A percentile compares a stretch with the other conserved stretches of the same genome.
phyloP scores from a whole-genome alignment of 2,888 invertebrate species.

The Glyphotaelius pellucidus region DNA sequence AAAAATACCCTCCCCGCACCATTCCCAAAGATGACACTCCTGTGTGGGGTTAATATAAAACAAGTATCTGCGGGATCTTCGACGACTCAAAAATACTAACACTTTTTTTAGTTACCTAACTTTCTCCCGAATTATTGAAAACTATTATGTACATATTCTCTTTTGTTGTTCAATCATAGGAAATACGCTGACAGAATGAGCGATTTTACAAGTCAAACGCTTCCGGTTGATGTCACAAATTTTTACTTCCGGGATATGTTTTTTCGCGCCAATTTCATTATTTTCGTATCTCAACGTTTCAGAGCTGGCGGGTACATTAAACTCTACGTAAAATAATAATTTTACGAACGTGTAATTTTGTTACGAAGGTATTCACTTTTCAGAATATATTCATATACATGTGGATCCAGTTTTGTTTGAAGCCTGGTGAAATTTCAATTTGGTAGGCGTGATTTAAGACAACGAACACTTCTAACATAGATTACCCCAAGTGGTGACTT shows the following conservation, averaged over 20 bases:
- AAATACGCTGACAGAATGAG: not conserved
- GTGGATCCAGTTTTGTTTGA: no score
- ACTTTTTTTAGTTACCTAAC: no score
- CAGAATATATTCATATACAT: no score
- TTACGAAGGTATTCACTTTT: not conserved
- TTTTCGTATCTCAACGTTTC: not conserved
- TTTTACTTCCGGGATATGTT: slow-evolving; percentile 25
- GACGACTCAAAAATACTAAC: no score
- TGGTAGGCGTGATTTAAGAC: no score
- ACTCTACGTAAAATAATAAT: not conserved
- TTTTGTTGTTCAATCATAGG: not conserved
- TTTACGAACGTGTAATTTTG: not conserved
- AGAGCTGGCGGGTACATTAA: not conserved
- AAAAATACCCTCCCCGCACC: no score
- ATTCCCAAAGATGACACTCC: no score
- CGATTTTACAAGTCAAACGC: slow-evolving; percentile 26
- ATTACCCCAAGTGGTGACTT: no score
- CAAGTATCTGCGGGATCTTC: no score
- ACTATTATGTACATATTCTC: not conserved
- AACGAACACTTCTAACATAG: no score
- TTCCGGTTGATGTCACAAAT: slow-evolving; percentile 18
- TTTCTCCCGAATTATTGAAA: no score
- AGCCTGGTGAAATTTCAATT: not conserved
- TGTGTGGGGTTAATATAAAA: no score
- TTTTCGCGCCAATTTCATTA: not conserved